A percentile compares a stretch with the other conserved stretches of the same genome.
Evolutionary conservation across 92 coral and sea anemone genomes (phyloP).

Genomic region (Porites divaricata): DNA sequence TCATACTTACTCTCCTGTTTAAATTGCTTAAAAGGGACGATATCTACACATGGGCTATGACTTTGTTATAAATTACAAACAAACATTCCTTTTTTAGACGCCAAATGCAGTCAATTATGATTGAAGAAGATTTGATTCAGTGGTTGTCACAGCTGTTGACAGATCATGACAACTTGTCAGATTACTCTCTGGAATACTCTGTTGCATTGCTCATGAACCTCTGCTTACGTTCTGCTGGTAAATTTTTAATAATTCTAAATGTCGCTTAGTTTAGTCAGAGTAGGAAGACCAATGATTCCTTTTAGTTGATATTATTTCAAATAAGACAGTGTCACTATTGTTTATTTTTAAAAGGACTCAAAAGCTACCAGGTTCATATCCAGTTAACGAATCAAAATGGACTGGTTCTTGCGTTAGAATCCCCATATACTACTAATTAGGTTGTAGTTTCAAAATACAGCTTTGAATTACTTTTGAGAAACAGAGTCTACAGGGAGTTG

Average conservation of each 20-base stretch:
- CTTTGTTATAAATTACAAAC: not conserved
- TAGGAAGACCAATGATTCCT: not conserved
- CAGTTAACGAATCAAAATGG: no score
- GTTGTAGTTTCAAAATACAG: no score
- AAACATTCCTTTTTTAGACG: slow-evolving; percentile 58
- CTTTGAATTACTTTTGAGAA: no score
- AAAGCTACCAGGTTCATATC: no score
- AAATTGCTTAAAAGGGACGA: no score
- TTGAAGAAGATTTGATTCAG: slow-evolving; percentile 83
- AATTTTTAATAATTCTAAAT: not conserved
- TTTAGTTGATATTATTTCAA: not conserved
- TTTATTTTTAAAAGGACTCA: no score
- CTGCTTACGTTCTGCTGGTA: slow-evolving; percentile 91
- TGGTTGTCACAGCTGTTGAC: slow-evolving; percentile 89
- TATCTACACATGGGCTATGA: not conserved
- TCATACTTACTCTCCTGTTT: no score
- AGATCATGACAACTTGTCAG: slow-evolving; percentile 94
- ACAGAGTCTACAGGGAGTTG: no score
- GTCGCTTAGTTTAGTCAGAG: no score
- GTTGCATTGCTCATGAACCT: slow-evolving; percentile 98
- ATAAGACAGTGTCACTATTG: no score
- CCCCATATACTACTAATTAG: no score
- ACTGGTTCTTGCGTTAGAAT: no score
- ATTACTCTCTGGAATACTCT: slow-evolving; percentile 93
- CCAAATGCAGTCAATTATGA: slow-evolving; percentile 89